Percentiles rank a stretch among this genome's conserved stretches.
phyloP scores from a whole-genome alignment of 2,113 vertebrate species.

The Pseudopipra pipra region DNA sequence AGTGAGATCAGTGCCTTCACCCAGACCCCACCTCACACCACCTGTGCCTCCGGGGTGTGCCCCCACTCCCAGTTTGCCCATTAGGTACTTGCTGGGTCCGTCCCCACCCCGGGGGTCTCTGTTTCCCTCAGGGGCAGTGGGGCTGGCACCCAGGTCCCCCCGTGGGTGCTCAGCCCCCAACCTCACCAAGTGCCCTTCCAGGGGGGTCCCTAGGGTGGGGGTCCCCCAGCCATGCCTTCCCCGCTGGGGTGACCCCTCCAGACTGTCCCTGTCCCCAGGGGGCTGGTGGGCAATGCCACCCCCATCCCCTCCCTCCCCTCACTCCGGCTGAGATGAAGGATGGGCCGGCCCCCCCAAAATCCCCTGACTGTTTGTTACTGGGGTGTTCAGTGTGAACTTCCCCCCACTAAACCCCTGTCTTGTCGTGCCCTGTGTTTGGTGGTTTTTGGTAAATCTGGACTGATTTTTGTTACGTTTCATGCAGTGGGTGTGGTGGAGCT shows the following conservation, averaged over 20 bases:
- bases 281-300: background rate
- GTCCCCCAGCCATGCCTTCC: background rate
- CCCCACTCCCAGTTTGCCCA: background rate
- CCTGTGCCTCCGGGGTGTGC: background rate
- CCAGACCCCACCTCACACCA: background rate
- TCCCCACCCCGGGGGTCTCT: background rate
- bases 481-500: background rate
- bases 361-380: background rate
- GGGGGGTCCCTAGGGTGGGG: background rate
- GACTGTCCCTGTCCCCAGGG: background rate
- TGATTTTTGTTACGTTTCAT: background rate
- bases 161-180: background rate
- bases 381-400: background rate
- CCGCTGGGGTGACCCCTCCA: background rate
- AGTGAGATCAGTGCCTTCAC: background rate
- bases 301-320: too few relatives aligned
- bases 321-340: constrained; percentile 40
- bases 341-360: background rate
- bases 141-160: background rate
- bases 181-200: background rate
- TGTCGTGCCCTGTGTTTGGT: background rate
- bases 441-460: background rate
- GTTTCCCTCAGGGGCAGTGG: background rate
- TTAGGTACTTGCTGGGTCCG: background rate
- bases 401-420: background rate